These are phyloP conservation scores for Psophia crepitans DNA, from an alignment of 2,113 vertebrate species.

Conservation along the genomic window DNA sequence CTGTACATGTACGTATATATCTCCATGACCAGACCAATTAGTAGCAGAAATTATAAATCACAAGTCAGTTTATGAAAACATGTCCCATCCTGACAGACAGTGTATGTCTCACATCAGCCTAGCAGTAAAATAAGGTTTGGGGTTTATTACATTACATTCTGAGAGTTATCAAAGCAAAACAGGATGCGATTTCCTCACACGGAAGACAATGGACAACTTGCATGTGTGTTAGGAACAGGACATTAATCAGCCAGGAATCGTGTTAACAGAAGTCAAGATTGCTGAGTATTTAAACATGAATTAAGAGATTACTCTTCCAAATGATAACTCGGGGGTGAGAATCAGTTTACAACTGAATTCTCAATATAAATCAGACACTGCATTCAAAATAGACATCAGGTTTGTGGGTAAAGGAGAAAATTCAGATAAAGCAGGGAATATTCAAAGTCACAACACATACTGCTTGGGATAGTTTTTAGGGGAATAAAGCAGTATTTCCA, in stretches of 20 bases:
- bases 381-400: not conserved
- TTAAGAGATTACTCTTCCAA: not conserved
- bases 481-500: not conserved
- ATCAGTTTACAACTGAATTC: not conserved
- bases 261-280: constrained; percentile 16
- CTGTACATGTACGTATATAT: not conserved
- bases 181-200: constrained; percentile 15
- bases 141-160: not conserved
- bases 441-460: not conserved
- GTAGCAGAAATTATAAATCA: constrained; percentile 42
- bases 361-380: not conserved
- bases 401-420: not conserved
- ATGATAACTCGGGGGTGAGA: not conserved
- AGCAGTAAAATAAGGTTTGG: constrained; percentile 32
- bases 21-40: not conserved
- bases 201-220: not conserved
- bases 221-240: not conserved
- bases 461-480: not conserved
- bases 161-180: constrained; percentile 43
- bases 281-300: not conserved
- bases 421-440: not conserved
- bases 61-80: constrained; percentile 15
- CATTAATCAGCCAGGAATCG: constrained; percentile 17
- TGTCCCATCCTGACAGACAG: not conserved
- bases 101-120: not conserved